Percentiles rank a stretch among this genome's conserved stretches.
Conservation (phyloP, 1,140 invertebrate genomes). For the Ostrea denselamellosa region DNA sequence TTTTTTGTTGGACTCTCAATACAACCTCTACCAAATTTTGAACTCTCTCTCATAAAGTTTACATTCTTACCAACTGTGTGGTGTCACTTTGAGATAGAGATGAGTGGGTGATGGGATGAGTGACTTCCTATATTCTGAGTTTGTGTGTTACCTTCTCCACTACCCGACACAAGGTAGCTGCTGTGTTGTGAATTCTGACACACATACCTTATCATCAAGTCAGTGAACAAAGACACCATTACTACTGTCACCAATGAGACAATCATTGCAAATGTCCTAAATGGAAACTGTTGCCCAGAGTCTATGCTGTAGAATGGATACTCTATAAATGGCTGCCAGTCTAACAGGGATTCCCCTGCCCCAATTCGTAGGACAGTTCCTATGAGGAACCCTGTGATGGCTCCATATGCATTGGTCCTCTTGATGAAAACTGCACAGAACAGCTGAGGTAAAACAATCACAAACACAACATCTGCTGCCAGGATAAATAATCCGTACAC, state of each 20-base stretch:
- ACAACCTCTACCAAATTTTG: too few species aligned
- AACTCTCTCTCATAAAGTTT: too few species aligned
- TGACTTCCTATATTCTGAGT: not conserved
- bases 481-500: slow-evolving; percentile 76
- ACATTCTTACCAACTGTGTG: too few species aligned
- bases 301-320: slow-evolving; percentile 69
- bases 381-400: slow-evolving; percentile 64
- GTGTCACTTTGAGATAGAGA: not conserved
- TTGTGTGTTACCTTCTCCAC: not conserved
- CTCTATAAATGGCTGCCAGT: slow-evolving; percentile 67
- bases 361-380: slow-evolving; percentile 70
- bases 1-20: too few species aligned
- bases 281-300: slow-evolving; percentile 71
- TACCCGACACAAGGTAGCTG: not conserved
- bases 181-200: not conserved
- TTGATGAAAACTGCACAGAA: slow-evolving; percentile 69
- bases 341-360: slow-evolving; percentile 70
- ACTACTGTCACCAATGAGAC: not conserved
- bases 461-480: slow-evolving; percentile 76
- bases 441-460: slow-evolving; percentile 75
- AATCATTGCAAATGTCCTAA: slow-evolving; percentile 66
- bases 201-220: not conserved
- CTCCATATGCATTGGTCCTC: slow-evolving; percentile 67
- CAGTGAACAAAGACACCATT: not conserved
- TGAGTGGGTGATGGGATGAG: not conserved